Percentiles rank a stretch among this genome's conserved stretches.
Conservation (phyloP, 2,797 vertebrate genomes). For the Pterois miles region DNA sequence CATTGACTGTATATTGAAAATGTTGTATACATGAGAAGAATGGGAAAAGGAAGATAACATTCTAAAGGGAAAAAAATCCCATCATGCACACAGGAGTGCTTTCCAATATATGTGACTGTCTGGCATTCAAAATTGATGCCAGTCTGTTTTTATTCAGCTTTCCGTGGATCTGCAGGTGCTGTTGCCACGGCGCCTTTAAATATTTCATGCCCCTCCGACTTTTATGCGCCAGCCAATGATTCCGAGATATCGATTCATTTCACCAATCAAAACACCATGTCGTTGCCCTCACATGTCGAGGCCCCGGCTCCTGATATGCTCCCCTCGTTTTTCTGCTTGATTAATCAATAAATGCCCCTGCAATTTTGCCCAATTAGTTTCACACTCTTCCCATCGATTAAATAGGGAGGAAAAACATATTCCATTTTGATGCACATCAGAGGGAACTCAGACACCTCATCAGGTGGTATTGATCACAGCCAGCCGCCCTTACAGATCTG, state of each 20-base stretch:
- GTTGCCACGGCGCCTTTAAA: constrained; percentile 69
- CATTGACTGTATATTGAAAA: constrained; percentile 67
- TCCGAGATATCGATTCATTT: constrained; percentile 73
- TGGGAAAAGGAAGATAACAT: constrained; percentile 54
- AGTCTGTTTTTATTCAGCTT: constrained; percentile 69
- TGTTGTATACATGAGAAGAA: constrained; percentile 62
- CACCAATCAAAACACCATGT: constrained; percentile 80
- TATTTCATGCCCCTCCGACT: constrained; percentile 73
- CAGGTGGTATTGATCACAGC: constrained; percentile 84
- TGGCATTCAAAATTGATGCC: constrained; percentile 76
- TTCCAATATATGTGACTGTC: constrained; percentile 44
- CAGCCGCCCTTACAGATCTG: constrained; percentile 67
- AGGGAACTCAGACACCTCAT: constrained; percentile 83
- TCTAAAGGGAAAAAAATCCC: constrained; percentile 42
- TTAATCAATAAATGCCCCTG: constrained; percentile 86
- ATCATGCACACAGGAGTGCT: constrained; percentile 57
- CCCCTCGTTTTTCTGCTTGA: constrained; percentile 83
- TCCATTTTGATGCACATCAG: constrained; percentile 85
- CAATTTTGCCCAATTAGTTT: constrained; percentile 87
- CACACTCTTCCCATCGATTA: constrained; percentile 83
- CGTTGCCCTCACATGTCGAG: constrained; percentile 66
- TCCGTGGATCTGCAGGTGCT: constrained; percentile 63
- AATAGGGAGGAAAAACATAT: constrained; percentile 79
- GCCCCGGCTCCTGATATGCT: constrained; percentile 64
- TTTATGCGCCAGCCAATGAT: constrained; percentile 65